phyloP scores from a whole-genome alignment of 2,797 vertebrate genomes.

The Arrhamphus sclerolepis region DNA sequence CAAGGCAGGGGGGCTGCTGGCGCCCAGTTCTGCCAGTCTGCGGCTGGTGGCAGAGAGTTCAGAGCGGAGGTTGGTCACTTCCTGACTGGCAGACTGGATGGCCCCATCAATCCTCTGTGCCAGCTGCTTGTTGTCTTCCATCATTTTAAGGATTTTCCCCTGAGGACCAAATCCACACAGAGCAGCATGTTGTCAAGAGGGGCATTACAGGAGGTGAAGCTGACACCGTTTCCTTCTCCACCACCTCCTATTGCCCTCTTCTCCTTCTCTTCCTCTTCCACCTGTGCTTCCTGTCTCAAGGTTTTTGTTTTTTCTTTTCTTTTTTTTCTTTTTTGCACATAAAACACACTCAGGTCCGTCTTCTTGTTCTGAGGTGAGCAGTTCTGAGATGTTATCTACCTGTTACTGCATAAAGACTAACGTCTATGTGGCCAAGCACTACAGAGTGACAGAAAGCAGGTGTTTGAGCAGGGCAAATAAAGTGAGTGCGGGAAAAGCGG shows the following conservation, averaged over 20 bases:
- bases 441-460: constrained; percentile 35
- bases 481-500: constrained; percentile 34
- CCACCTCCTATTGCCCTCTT: constrained; percentile 26
- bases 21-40: constrained; percentile 89
- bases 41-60: constrained; percentile 91
- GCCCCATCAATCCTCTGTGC: constrained; percentile 92
- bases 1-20: constrained; percentile 80
- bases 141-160: constrained; percentile 93
- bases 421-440: constrained; percentile 37
- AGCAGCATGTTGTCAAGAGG: constrained; percentile 86
- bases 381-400: constrained; percentile 51
- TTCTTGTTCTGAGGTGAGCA: constrained; percentile 37
- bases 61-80: constrained; percentile 90
- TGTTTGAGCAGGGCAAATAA: constrained; percentile 24
- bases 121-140: constrained; percentile 96
- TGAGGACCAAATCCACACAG: constrained; percentile 88
- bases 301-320: too few relatives aligned
- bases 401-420: constrained; percentile 60
- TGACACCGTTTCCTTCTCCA: constrained; percentile 43
- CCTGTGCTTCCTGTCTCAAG: constrained; percentile 57
- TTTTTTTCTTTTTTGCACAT: constrained; percentile 59
- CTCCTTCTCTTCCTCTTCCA: constrained; percentile 41
- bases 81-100: constrained; percentile 91
- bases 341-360: constrained; percentile 30
- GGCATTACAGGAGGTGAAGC: constrained; percentile 58